A percentile compares a stretch with the other conserved stretches of the same genome.
Evolutionary conservation across 2,797 vertebrate genomes (phyloP).

Genomic region (Balearica regulorum): DNA sequence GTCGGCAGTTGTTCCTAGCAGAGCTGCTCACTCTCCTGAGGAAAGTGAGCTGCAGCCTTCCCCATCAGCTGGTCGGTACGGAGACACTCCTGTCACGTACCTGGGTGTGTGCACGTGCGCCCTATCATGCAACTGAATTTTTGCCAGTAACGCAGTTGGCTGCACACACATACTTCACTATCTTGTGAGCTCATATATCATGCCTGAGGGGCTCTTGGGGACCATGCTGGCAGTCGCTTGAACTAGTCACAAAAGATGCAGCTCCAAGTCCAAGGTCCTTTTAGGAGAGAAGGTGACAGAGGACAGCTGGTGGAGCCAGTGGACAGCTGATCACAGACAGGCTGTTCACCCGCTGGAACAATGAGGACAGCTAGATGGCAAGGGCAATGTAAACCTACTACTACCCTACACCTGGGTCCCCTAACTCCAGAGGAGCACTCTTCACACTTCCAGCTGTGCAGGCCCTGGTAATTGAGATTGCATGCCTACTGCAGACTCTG

Average conservation of each 20-base stretch:
- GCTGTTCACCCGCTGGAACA: background rate
- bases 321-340: background rate
- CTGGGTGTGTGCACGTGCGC: background rate
- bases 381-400: background rate
- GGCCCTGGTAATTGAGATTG: background rate
- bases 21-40: background rate
- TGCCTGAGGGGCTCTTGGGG: rapidly evolving
- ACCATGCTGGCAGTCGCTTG: background rate
- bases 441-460: background rate
- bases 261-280: background rate
- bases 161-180: background rate
- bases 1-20: background rate
- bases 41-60: rapidly evolving
- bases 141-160: background rate
- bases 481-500: background rate
- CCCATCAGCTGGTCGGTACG: too few species aligned
- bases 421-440: background rate
- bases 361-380: background rate
- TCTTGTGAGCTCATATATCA: background rate
- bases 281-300: background rate
- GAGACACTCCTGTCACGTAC: background rate
- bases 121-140: rapidly evolving
- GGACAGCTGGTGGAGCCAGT: background rate
- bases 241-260: background rate
- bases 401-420: background rate